Evolutionary conservation across 1,140 invertebrate species (phyloP).

Genomic region (Drosophila elegans): DNA sequence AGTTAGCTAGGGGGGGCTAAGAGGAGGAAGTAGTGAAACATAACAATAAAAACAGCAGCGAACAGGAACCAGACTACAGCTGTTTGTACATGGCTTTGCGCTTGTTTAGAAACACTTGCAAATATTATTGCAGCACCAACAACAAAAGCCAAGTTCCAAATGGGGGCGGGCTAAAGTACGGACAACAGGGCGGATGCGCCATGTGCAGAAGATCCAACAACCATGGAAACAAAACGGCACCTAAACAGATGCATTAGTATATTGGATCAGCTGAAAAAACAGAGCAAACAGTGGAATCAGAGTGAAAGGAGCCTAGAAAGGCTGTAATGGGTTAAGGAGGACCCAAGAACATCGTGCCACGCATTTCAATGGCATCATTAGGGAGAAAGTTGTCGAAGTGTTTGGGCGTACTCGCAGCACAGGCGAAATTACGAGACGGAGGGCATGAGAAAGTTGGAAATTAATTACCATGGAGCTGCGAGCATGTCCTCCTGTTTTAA

Average conservation of each 20-base stretch:
- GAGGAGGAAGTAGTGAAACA: slow-evolving; percentile 32
- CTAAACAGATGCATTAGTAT: slow-evolving; percentile 51
- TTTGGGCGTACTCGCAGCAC: slow-evolving; percentile 15
- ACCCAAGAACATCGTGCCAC: slow-evolving; percentile 16
- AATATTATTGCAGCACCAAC: slow-evolving; percentile 72
- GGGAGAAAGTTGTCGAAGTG: slow-evolving; percentile 40
- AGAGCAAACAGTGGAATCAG: slow-evolving; percentile 13
- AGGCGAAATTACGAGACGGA: slow-evolving; percentile 7
- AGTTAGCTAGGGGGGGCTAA: background rate
- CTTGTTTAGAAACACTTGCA: slow-evolving; percentile 83
- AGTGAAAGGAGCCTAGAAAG: slow-evolving; percentile 8
- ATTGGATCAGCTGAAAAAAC: slow-evolving; percentile 51
- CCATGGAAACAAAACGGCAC: slow-evolving; percentile 6
- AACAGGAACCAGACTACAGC: slow-evolving; percentile 74
- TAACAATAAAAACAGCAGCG: slow-evolving; percentile 76
- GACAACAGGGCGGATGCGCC: slow-evolving; percentile 22
- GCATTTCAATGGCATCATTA: slow-evolving; percentile 57
- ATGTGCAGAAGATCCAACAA: slow-evolving; percentile 26
- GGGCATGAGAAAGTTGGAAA: slow-evolving; percentile 45
- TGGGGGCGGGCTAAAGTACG: background rate
- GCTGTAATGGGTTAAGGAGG: slow-evolving; percentile 27
- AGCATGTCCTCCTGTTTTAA: slow-evolving; percentile 59
- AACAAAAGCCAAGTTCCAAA: slow-evolving; percentile 24
- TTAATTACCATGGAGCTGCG: slow-evolving; percentile 60
- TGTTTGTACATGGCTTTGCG: slow-evolving; percentile 81